A percentile compares a stretch with the other conserved stretches of the same genome.
phyloP scores from a whole-genome alignment of 1,140 invertebrate species.

The Orchestia grillus region DNA sequence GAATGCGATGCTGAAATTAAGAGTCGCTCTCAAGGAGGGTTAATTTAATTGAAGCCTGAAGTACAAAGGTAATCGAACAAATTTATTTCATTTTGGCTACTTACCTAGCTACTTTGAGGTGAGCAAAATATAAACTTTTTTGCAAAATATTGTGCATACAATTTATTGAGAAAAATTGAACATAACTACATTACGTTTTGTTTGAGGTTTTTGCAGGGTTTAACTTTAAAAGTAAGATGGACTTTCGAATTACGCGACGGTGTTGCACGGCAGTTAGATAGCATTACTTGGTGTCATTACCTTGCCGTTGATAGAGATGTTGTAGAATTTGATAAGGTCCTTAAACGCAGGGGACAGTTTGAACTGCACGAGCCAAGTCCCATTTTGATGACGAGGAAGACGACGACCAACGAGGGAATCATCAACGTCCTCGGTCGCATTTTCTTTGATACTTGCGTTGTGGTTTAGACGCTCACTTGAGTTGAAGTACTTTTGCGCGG shows the following conservation, averaged over 20 bases:
- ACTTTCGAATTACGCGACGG: background rate
- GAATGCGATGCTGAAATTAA: background rate
- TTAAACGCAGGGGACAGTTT: background rate
- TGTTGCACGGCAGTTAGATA: background rate
- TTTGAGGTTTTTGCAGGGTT: no score
- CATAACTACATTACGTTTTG: background rate
- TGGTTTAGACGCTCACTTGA: background rate
- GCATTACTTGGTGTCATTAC: background rate
- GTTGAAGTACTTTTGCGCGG: background rate
- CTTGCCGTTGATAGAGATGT: conserved; percentile 52
- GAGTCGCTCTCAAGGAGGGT: background rate
- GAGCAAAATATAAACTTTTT: no score
- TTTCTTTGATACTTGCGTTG: background rate
- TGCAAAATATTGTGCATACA: no score
- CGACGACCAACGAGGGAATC: background rate
- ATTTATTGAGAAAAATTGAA: background rate
- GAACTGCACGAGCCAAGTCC: background rate
- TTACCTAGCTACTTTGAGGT: no score
- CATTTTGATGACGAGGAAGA: background rate
- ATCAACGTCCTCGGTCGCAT: background rate
- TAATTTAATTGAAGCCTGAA: background rate
- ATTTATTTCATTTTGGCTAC: background rate
- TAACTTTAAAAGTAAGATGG: background rate
- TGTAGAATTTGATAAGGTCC: conserved; percentile 8
- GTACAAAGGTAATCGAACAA: background rate